Percentiles rank a stretch among this genome's conserved stretches.
phyloP scores from a whole-genome alignment of 2,888 invertebrate genomes.

The Drosophila cognata region DNA sequence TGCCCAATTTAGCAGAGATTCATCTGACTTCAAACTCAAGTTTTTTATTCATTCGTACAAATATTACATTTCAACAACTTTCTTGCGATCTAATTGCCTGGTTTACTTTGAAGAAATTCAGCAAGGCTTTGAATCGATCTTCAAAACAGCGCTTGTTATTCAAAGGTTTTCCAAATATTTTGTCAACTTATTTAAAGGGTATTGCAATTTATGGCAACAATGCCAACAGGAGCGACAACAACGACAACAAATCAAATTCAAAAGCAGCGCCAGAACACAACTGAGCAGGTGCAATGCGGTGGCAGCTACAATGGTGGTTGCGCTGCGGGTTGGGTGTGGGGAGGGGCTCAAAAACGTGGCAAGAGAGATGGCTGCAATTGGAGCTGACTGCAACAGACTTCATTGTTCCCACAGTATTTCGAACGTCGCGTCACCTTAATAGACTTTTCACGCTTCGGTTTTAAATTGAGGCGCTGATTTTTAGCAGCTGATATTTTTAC shows the following conservation, averaged over 20 bases:
- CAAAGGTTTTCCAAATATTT: neutral
- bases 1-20: neutral
- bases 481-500: constrained; percentile 61
- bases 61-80: neutral
- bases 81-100: neutral
- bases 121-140: neutral
- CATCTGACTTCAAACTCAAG: neutral
- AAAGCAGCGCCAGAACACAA: constrained; percentile 57
- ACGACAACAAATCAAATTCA: constrained; percentile 57
- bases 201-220: constrained; percentile 39
- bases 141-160: neutral
- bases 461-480: constrained; percentile 80
- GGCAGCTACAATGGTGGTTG: constrained; percentile 41
- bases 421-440: constrained; percentile 67
- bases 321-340: neutral
- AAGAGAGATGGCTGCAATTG: constrained; percentile 33
- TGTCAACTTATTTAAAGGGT: constrained; percentile 15
- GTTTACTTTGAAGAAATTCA: neutral
- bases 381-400: constrained; percentile 73
- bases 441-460: constrained; percentile 79
- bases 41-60: neutral
- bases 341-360: neutral
- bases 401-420: constrained; percentile 74
- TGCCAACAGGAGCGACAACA: constrained; percentile 5
- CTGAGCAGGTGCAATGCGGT: constrained; percentile 55